phyloP scores from a whole-genome alignment of 2,797 vertebrate species.

The Sebastes umbrosus region DNA sequence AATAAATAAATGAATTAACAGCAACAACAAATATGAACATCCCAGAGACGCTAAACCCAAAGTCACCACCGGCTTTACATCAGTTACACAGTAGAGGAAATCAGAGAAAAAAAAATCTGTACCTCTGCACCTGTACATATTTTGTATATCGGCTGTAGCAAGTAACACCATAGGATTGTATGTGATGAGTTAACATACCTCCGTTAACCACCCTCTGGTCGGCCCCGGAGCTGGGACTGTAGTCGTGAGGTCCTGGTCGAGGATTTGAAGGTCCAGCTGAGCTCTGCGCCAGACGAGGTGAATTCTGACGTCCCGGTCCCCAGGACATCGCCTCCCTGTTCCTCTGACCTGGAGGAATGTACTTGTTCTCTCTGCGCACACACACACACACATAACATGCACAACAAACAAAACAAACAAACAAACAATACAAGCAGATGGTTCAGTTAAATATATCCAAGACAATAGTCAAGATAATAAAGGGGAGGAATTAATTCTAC shows the following conservation, averaged over 20 bases:
- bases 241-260: constrained; percentile 93
- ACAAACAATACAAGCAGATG: neutral
- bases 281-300: constrained; percentile 90
- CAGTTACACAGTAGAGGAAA: neutral
- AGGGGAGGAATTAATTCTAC: constrained; percentile 14
- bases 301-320: constrained; percentile 94
- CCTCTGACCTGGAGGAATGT: constrained; percentile 97
- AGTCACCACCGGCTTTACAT: neutral
- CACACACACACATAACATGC: neutral
- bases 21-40: constrained; percentile 1
- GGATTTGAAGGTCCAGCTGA: constrained; percentile 87
- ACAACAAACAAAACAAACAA: neutral
- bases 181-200: constrained; percentile 82
- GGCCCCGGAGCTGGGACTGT: constrained; percentile 89
- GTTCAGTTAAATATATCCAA: constrained; percentile 10
- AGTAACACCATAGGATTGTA: neutral
- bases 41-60: neutral
- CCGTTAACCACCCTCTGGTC: constrained; percentile 99
- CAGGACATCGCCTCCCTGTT: constrained; percentile 95
- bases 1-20: neutral
- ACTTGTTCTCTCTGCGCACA: constrained; percentile 92
- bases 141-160: neutral
- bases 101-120: neutral
- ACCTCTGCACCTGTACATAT: neutral
- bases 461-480: constrained; percentile 25